Evolutionary conservation across 2,888 invertebrate genomes (phyloP).

Genomic region (Drosophila kuntzei): DNA sequence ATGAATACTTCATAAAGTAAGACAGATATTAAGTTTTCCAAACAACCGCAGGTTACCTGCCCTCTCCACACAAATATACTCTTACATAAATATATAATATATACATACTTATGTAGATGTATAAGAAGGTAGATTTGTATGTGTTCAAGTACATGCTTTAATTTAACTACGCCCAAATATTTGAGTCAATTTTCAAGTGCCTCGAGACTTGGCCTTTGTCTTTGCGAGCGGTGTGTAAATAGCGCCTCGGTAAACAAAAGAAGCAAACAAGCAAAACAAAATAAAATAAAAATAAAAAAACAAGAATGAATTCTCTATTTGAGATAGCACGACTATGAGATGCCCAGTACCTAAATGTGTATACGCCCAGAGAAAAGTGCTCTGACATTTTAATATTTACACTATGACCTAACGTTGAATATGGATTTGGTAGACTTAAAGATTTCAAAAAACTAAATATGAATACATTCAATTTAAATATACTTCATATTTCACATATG

Average conservation of each 20-base stretch:
- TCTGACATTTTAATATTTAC: too few species aligned
- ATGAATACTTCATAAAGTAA: slow-evolving; percentile 70
- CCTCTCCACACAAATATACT: slow-evolving; percentile 2
- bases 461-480: too few species aligned
- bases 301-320: slow-evolving; percentile 4
- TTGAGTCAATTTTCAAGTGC: slow-evolving; percentile 81
- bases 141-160: slow-evolving; percentile 52
- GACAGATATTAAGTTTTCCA: slow-evolving; percentile 56
- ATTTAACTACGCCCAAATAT: slow-evolving; percentile 72
- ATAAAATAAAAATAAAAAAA: not conserved
- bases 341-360: not conserved
- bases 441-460: too few species aligned
- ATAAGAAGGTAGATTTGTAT: slow-evolving; percentile 6
- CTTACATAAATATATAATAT: not conserved
- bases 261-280: slow-evolving; percentile 43
- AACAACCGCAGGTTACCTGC: slow-evolving; percentile 74
- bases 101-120: not conserved
- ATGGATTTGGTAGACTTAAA: too few species aligned
- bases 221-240: slow-evolving; percentile 74
- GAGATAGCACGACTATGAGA: not conserved
- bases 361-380: too few species aligned
- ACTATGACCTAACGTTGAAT: too few species aligned
- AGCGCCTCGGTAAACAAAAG: slow-evolving; percentile 74
- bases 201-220: slow-evolving; percentile 76
- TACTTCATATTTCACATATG: too few species aligned